Evolutionary conservation across 2,888 invertebrate genomes (phyloP), one percentile per base, ranked within the genome.

Genomic region (Melikaiella ostensackeni): DNA sequence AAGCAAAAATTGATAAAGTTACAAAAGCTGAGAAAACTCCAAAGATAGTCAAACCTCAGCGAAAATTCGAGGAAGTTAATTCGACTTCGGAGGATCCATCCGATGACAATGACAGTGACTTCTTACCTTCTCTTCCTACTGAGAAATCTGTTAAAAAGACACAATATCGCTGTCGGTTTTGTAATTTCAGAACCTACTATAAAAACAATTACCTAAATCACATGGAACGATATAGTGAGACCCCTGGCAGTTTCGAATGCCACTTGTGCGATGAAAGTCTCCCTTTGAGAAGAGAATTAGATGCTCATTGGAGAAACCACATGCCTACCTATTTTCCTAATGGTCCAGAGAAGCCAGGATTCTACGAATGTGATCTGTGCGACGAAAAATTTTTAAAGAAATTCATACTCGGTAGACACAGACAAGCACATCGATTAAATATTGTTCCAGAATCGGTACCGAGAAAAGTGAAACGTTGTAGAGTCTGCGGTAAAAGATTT

Each of bases 211-310:
- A 46, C 5, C 11, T 50, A 30, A 6, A 9, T 46, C 46, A 70
- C 6, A 46, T 46, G 27, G 66, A 70, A 24, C 27, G 66, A 11
- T 42, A 70, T 11, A 3, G 50, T 30, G 50, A 70, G 9, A 30
- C 24, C 9, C 27, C 30, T 19, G 42, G 46, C 9, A 24, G 9
- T 3, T 46, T 19, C 16, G 19, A 46, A 30, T 70, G 70, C 9
- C 8, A 11, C 46, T 89, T 92, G 0, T 93, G 93, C 73, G 82
- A 92, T 0, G 86, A 90, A 50, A 90, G 85, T 0, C 93, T 93
- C 66, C 89, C 90, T 38, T 92, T 92, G n/a, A 92, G 92, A 73
- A 92, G 92, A 76, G 92, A 91, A 74, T 83, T 92, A 4, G 91
- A n/a, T 90, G 92, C 5, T 57, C 79, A 82, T 66, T 78, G 66